Evolutionary conservation across 2,797 vertebrate genomes (phyloP).

Genomic region (Pipistrellus kuhlii): DNA sequence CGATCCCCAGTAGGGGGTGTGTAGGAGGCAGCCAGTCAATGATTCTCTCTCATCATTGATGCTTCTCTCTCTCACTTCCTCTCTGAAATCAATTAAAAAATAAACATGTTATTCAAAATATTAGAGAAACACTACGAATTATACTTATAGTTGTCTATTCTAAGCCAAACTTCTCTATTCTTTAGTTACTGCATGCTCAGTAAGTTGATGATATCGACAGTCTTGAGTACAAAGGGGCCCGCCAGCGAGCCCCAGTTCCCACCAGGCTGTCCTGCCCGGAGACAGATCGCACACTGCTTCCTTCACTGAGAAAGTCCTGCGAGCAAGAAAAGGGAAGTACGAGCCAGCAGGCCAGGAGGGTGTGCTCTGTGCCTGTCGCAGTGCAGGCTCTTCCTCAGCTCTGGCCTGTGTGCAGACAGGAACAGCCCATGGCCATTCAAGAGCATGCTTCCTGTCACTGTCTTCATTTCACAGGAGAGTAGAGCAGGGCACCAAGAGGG

Average conservation of each 20-base stretch:
- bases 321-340: rapidly evolving
- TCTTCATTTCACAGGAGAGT: neutral
- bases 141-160: neutral
- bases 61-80: too few relatives aligned
- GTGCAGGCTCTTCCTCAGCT: rapidly evolving
- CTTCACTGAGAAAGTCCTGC: neutral
- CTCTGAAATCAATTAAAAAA: neutral
- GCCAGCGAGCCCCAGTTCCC: neutral
- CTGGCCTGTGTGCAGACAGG: rapidly evolving
- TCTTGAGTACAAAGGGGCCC: neutral
- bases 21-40: too few relatives aligned
- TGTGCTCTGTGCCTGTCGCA: rapidly evolving
- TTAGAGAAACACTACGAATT: neutral
- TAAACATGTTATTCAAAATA: neutral
- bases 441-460: rapidly evolving
- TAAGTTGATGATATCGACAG: too few relatives aligned
- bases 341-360: neutral
- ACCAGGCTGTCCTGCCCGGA: neutral
- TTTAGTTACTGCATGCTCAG: too few relatives aligned
- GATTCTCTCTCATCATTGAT: too few relatives aligned
- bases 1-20: too few relatives aligned
- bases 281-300: neutral
- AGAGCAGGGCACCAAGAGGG: neutral
- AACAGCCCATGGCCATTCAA: rapidly evolving
- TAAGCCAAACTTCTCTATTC: neutral